Percentiles rank a stretch among this genome's conserved stretches.
Conservation (phyloP, 2,113 vertebrate genomes). For the Callipepla californica region DNA sequence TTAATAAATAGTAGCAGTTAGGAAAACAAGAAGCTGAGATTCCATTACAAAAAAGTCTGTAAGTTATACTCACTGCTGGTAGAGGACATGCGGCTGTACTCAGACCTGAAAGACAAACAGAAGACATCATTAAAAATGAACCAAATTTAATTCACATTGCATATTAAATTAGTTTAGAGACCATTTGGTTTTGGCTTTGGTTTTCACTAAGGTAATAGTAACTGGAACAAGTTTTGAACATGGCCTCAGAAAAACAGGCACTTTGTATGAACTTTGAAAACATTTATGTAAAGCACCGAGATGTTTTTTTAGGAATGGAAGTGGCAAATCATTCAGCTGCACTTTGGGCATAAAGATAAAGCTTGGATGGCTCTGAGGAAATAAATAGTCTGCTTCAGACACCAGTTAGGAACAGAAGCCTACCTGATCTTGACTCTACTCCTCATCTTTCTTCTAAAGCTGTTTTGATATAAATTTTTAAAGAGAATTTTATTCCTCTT, state of each 20-base stretch:
- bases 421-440: neutral
- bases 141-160: neutral
- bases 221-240: neutral
- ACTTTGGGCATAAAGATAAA: neutral
- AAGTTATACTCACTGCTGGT: slow-evolving; percentile 92
- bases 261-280: neutral
- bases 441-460: neutral
- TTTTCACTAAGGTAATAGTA: neutral
- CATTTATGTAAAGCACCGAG: neutral
- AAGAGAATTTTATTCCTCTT: neutral
- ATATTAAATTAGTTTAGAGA: neutral
- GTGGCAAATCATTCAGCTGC: neutral
- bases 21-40: neutral
- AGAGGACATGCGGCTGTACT: slow-evolving; percentile 93
- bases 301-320: neutral
- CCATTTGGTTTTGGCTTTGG: neutral
- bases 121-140: neutral
- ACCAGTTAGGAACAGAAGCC: neutral
- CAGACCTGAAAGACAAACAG: slow-evolving; percentile 86
- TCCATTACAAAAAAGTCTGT: neutral
- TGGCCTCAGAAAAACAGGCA: neutral
- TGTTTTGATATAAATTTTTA: neutral
- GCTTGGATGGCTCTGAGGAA: neutral
- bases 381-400: neutral
- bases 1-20: neutral